These are phyloP conservation scores for Spea bombifrons DNA, from an alignment of 2,113 vertebrate genomes.

Conservation along the genomic window DNA sequence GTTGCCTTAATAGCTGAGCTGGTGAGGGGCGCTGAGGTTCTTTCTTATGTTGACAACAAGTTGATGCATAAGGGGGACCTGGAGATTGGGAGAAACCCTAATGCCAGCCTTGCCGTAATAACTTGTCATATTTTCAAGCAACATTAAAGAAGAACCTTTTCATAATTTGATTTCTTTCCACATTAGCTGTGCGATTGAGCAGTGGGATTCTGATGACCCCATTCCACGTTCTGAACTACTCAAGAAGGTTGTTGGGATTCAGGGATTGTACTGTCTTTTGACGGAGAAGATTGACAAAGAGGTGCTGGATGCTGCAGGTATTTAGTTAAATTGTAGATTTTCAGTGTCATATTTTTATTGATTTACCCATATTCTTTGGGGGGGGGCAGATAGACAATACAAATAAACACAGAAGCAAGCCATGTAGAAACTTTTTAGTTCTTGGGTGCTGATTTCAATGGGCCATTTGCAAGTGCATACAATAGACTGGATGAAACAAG, in stretches of 20 bases:
- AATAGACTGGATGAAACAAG: no score
- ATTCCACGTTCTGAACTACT: constrained; percentile 65
- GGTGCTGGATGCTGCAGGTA: constrained; percentile 66
- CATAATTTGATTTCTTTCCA: not conserved
- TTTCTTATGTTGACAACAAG: no score
- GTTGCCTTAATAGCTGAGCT: no score
- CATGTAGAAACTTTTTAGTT: not conserved
- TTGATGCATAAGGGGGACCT: no score
- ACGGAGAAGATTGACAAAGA: constrained; percentile 72
- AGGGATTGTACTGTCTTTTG: constrained; percentile 65
- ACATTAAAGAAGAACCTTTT: no score
- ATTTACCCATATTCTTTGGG: not conserved
- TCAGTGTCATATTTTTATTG: not conserved
- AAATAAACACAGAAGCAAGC: not conserved
- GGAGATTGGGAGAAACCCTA: no score
- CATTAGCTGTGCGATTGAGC: constrained; percentile 25
- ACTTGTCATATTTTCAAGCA: no score
- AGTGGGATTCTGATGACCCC: constrained; percentile 63
- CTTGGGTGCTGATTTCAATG: no score
- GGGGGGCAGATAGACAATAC: not conserved
- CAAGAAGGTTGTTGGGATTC: constrained; percentile 62
- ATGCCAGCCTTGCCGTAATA: no score
- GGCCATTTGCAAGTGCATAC: no score
- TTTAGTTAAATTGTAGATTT: not conserved
- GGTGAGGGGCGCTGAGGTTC: no score